Conservation (phyloP, 2,888 invertebrate species). For the Omphaloscelis lunosa region DNA sequence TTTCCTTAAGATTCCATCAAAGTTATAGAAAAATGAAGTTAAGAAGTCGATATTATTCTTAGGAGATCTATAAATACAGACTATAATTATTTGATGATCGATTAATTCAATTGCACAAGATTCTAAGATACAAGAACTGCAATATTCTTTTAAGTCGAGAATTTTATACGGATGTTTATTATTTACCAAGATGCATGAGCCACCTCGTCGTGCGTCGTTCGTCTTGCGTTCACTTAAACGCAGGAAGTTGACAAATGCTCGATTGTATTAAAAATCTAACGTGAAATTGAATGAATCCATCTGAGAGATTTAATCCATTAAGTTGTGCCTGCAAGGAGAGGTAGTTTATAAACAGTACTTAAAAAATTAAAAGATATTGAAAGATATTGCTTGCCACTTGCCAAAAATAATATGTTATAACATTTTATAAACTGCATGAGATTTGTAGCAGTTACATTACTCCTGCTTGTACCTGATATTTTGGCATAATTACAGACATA, state of each 20-base stretch:
- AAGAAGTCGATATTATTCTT: too few relatives aligned
- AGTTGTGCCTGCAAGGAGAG: not conserved
- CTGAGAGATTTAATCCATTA: too few relatives aligned
- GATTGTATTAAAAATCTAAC: not conserved
- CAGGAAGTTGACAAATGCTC: not conserved
- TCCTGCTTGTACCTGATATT: slow-evolving; percentile 31
- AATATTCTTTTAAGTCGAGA: too few relatives aligned
- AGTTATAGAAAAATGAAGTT: too few relatives aligned
- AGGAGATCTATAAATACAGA: too few relatives aligned
- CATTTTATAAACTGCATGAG: slow-evolving; percentile 2
- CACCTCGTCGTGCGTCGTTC: too few relatives aligned
- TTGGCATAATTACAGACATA: slow-evolving; percentile 5
- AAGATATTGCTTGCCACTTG: not conserved
- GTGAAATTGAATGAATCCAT: not conserved
- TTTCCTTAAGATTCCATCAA: too few relatives aligned
- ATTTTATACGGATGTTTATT: too few relatives aligned
- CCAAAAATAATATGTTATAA: not conserved
- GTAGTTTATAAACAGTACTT: not conserved
- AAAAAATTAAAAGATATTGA: not conserved
- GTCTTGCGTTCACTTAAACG: not conserved
- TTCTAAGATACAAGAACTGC: too few relatives aligned
- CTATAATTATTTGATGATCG: too few relatives aligned
- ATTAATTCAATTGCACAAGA: too few relatives aligned
- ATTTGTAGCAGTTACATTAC: not conserved
- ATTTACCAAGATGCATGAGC: too few relatives aligned